Evolutionary conservation across 2,113 vertebrate genomes (phyloP), one percentile per base, ranked within the genome.

Genomic region (Nannobrachium achirus): DNA sequence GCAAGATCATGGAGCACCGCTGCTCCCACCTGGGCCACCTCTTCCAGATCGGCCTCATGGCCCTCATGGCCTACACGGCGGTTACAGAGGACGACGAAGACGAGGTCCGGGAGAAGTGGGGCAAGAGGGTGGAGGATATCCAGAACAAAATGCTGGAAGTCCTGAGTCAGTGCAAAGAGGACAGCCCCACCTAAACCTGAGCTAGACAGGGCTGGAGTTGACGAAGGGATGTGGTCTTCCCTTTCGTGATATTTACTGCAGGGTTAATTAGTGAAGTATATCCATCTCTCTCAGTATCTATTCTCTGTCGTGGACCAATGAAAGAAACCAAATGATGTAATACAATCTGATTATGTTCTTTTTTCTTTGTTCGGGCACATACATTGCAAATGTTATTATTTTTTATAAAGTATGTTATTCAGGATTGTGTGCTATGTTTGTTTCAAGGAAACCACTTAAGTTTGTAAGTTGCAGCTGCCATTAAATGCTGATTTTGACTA

Each of bases 1-100:
- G 63, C 0, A 69, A 80, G 56, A 83, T 88, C 56, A 94, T 94
- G 93, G 90, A 94, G 76, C 80, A 49, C 49, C 80, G 59, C 57
- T 94, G 93, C 57, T 91, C 88, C 10, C 89, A 93, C 74, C 66
- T 94, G 11, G 50, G 79, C 3, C 89, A 93, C 66, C 85, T 94
- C 15, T 94, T 94, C 77, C 90, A 94, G 48, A 90, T 93, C 55
- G 93, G 93, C 15, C 91, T 94, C 56, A 93, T 94, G 0, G 66
- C 92, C 6, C 84, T 93, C 55, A 93, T 94, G 92, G 93, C 76
- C 45, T 93, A 92, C 86, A 91, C 84, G 6, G 70, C 89, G 1
- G 91, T 91, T 20, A 93, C 82, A 1, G 89, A 93, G 83, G 91
- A 93, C 0, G 90, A 94, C 7, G 92, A 93, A 69, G 91, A 92